Evolutionary conservation across 92 coral and sea anemone species (phyloP), one percentile per base, ranked within the genome.

Genomic region (Hydrozoanthus gracilis): DNA sequence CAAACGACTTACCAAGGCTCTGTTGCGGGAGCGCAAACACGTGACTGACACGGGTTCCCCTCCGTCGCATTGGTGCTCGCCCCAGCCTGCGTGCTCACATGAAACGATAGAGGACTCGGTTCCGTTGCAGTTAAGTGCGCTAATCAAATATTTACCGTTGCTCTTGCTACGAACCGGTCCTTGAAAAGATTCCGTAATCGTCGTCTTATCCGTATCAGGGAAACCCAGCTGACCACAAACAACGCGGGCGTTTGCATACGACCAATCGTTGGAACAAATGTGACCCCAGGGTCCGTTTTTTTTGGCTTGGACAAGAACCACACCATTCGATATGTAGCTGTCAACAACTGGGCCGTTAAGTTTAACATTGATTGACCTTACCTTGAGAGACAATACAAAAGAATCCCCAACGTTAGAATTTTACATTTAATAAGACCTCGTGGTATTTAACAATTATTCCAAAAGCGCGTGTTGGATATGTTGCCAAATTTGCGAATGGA

Each of bases 181-280:
- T n/a, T 80, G 74, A 44, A 65, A 49, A 3, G 60, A 66, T 18
- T 80, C 11, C 58, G 17, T 44, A 50, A 17, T 61, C 73, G 51
- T 20, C 39, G 45, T 17, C 49, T 77, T 27, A 20, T 70, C 60
- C 4, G 91, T 88, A 18, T 87, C 88, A 14, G 94, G 93, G 72
- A 88, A 96, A 49, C 99, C 99, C 70, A 96, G 95, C 77, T 95
- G 94, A 10, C 99, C 99, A 71, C 99, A 96, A 55, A 95, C 88
- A 44, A 96, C 98, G 86, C 90, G 83, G 65, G 90, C 73, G 84
- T 95, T 90, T 14, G 15, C 46, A 8, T 72, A 78, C 7, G 86
- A 88, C 98, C 98, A 96, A 6, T 75, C 80, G 12, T 90, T 86
- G 4, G 98, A 73, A 48, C 98, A 96, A 62, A 92, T 94, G 78